phyloP scores from a whole-genome alignment of 1,140 invertebrate species.

The Saccostrea cuccullata region DNA sequence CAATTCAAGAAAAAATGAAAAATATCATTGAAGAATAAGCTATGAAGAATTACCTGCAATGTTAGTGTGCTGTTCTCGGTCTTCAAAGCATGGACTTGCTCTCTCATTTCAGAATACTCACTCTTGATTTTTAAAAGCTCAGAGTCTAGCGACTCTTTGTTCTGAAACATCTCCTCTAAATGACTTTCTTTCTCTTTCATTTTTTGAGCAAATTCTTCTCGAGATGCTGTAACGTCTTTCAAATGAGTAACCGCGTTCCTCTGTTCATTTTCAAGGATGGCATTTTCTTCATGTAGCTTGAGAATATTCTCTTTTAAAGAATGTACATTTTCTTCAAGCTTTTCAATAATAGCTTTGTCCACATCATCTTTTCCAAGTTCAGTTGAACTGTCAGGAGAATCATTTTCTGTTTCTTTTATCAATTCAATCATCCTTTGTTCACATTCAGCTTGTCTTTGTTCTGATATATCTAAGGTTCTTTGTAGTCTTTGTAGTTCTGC shows the following conservation, averaged over 20 bases:
- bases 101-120: constrained; percentile 1
- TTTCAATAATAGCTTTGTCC: background rate
- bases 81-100: constrained; percentile 9
- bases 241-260: background rate
- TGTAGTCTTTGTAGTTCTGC: background rate
- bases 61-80: background rate
- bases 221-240: background rate
- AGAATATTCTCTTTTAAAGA: background rate
- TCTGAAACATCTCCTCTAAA: background rate
- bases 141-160: background rate
- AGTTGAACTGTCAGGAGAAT: background rate
- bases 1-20: too few species aligned
- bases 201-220: background rate
- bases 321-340: background rate
- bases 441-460: background rate
- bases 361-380: background rate
- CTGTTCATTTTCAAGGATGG: background rate
- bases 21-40: too few species aligned
- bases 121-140: background rate
- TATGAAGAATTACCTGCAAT: background rate
- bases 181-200: background rate
- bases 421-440: background rate
- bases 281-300: background rate
- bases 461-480: background rate
- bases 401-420: background rate